Conservation (phyloP, 2,888 invertebrate genomes). For the Caenorhabditis panamensis region DNA sequence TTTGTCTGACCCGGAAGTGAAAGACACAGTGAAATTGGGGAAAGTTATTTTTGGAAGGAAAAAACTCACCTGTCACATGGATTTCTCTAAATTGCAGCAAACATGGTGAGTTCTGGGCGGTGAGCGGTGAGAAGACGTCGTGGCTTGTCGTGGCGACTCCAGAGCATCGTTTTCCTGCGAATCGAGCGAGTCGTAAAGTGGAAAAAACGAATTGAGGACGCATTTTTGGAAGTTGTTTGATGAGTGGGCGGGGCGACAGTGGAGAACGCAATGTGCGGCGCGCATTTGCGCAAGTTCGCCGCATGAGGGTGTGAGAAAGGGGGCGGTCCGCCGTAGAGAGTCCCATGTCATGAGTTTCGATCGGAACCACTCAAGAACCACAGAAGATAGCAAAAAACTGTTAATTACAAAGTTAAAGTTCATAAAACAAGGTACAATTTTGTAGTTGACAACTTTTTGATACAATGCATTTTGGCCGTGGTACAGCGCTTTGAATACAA, state of each 20-base stretch:
- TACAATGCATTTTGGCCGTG: background rate
- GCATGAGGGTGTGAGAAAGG: too few species aligned
- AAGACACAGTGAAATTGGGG: too few species aligned
- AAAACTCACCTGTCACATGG: conserved; percentile 28
- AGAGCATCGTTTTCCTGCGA: conserved; percentile 32
- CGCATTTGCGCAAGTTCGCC: conserved; percentile 26
- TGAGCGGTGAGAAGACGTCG: background rate
- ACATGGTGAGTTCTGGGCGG: background rate
- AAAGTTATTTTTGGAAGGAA: too few species aligned
- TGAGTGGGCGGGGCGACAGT: conserved; percentile 18
- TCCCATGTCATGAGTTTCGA: background rate
- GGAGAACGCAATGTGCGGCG: conserved; percentile 20
- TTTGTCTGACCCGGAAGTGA: too few species aligned
- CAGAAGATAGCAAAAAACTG: too few species aligned
- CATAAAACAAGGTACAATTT: too few species aligned
- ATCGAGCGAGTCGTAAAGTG: conserved; percentile 22
- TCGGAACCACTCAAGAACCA: background rate
- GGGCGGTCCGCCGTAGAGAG: background rate
- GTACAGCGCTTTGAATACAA: too few species aligned
- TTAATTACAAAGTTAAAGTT: too few species aligned
- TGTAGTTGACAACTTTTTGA: too few species aligned
- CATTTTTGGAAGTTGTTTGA: conserved; percentile 14
- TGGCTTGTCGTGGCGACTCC: conserved; percentile 32
- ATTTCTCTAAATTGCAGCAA: conserved; percentile 6
- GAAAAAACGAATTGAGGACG: conserved; percentile 32